A percentile compares a stretch with the other conserved stretches of the same genome.
phyloP scores from a whole-genome alignment of 2,797 vertebrate species.

The Lepilemur ruficaudatus region DNA sequence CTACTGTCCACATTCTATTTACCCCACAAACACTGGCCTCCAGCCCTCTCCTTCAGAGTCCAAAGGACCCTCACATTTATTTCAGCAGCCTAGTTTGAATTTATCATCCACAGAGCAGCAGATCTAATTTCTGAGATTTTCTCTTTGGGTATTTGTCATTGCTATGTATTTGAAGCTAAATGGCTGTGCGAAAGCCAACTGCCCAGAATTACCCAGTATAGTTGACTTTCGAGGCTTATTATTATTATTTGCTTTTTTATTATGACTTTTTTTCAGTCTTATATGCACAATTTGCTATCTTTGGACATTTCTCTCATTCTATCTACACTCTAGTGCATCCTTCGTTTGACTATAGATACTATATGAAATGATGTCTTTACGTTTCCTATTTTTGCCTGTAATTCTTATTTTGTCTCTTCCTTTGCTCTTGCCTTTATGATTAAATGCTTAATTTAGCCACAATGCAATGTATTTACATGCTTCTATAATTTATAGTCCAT shows the following conservation, averaged over 20 bases:
- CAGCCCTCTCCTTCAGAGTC: fast-evolving
- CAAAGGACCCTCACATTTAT: background rate
- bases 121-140: background rate
- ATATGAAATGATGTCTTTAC: background rate
- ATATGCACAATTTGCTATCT: background rate
- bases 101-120: background rate
- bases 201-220: background rate
- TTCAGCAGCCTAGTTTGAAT: background rate
- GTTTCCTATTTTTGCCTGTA: background rate
- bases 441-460: conserved; percentile 60
- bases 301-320: background rate
- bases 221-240: background rate
- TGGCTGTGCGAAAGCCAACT: background rate
- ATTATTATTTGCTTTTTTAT: background rate
- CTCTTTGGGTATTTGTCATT: background rate
- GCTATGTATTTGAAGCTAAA: background rate
- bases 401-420: background rate
- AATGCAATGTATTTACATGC: conserved; percentile 12
- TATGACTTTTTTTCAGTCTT: background rate
- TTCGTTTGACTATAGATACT: background rate
- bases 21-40: background rate
- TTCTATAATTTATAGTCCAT: conserved; percentile 34
- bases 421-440: background rate
- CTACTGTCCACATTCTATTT: background rate
- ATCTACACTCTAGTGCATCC: background rate